A percentile compares a stretch with the other conserved stretches of the same genome.
Conservation (phyloP, 1,140 invertebrate genomes). For the Lutraria rhynchaena region DNA sequence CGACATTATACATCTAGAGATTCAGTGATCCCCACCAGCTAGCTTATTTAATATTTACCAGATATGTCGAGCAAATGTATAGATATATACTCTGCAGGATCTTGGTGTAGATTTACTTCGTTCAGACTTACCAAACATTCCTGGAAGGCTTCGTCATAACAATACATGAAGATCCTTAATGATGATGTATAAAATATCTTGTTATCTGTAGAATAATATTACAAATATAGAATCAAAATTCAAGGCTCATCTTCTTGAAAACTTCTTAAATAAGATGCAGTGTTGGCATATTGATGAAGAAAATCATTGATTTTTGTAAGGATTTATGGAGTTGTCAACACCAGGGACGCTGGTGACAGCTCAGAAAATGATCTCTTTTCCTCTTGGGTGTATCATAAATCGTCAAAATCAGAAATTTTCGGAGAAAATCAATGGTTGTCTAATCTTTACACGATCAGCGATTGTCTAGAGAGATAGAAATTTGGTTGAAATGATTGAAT, state of each 20-base stretch:
- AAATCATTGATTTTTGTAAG: constrained; percentile 15
- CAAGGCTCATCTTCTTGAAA: neutral
- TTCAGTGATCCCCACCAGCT: too few relatives aligned
- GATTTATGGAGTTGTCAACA: constrained; percentile 34
- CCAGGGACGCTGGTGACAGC: constrained; percentile 24
- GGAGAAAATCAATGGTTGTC: constrained; percentile 3
- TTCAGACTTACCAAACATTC: too few relatives aligned
- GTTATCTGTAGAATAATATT: too few relatives aligned
- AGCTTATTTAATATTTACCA: too few relatives aligned
- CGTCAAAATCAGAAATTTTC: constrained; percentile 44
- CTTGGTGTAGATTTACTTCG: too few relatives aligned
- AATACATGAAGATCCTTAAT: too few relatives aligned
- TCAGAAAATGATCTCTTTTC: constrained; percentile 16
- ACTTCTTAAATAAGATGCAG: constrained; percentile 4
- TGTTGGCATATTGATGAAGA: constrained; percentile 24
- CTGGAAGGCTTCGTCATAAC: too few relatives aligned
- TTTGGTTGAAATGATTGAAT: constrained; percentile 21
- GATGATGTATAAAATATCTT: too few relatives aligned
- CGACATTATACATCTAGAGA: too few relatives aligned
- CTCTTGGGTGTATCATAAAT: constrained; percentile 37
- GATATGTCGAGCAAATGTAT: too few relatives aligned
- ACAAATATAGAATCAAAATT: too few relatives aligned
- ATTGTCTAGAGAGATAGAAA: neutral
- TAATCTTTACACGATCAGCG: constrained; percentile 17
- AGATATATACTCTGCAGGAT: too few relatives aligned